Percentiles rank a stretch among this genome's conserved stretches.
These are phyloP conservation scores for Gambusia holbrooki DNA, from an alignment of 2,113 vertebrate species.

Conservation along the genomic window DNA sequence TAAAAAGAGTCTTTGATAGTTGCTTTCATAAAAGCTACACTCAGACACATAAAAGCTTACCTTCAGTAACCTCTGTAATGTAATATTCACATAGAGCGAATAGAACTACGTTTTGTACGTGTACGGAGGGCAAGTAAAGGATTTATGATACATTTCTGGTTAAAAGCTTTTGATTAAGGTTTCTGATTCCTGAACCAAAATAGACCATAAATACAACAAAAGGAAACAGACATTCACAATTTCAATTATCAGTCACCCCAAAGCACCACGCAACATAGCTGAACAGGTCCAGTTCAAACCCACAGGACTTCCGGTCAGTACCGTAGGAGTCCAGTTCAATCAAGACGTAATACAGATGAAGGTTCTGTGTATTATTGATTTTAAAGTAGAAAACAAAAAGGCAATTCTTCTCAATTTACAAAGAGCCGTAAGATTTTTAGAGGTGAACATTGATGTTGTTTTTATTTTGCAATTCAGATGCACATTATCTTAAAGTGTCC, in stretches of 20 bases:
- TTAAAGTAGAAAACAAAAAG: background rate
- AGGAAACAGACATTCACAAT: background rate
- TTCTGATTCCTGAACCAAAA: background rate
- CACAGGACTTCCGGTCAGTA: too few relatives aligned
- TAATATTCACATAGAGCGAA: constrained; percentile 8
- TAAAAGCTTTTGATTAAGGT: background rate
- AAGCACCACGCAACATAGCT: background rate
- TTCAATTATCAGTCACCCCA: background rate
- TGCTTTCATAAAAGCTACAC: constrained; percentile 1
- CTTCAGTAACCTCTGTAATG: background rate
- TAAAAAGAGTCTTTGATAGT: background rate
- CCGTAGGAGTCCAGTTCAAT: too few relatives aligned
- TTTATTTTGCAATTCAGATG: background rate
- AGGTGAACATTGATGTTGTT: background rate
- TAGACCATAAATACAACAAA: background rate
- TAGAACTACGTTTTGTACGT: background rate
- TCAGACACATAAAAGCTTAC: background rate
- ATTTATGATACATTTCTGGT: background rate
- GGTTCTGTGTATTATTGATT: background rate
- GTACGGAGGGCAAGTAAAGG: background rate
- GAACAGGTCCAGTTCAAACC: too few relatives aligned
- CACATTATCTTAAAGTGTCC: too few relatives aligned
- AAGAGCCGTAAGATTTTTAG: background rate
- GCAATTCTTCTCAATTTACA: background rate
- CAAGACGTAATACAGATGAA: background rate